These are phyloP conservation scores for Chironomus tentans DNA, from an alignment of 2,888 invertebrate species.

Conservation along the genomic window DNA sequence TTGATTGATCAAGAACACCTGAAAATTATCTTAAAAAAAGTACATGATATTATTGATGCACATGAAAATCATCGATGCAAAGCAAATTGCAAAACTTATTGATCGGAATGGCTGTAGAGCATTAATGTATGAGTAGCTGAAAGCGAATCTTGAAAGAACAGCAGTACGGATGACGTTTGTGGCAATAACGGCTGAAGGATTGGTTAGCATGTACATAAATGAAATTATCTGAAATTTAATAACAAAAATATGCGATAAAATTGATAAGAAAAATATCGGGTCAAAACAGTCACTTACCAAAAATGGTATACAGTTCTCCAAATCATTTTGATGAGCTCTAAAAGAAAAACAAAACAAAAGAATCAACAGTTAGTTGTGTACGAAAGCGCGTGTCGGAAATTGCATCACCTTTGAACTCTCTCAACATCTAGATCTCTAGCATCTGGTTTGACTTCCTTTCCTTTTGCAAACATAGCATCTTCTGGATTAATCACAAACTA, in stretches of 20 bases:
- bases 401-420: constrained; percentile 39
- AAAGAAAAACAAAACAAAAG: constrained; percentile 31
- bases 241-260: not conserved
- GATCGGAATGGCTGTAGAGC: constrained; percentile 48
- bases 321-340: constrained; percentile 59
- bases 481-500: constrained; percentile 39
- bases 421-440: constrained; percentile 43
- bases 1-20: not conserved
- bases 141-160: constrained; percentile 29
- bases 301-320: constrained; percentile 59
- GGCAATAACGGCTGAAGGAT: not conserved
- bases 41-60: constrained; percentile 36
- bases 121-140: constrained; percentile 12
- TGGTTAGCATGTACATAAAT: not conserved
- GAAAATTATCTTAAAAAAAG: constrained; percentile 31
- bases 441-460: not conserved
- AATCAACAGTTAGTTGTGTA: not conserved
- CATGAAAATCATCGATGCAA: constrained; percentile 44
- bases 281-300: constrained; percentile 49
- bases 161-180: not conserved
- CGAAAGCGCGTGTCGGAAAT: constrained; percentile 34
- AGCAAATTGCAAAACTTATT: constrained; percentile 42
- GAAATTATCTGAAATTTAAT: not conserved
- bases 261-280: constrained; percentile 15
- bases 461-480: constrained; percentile 31